Evolutionary conservation across 2,888 invertebrate species (phyloP), one percentile per base, ranked within the genome.

Genomic region (Chaetoderma sp.): DNA sequence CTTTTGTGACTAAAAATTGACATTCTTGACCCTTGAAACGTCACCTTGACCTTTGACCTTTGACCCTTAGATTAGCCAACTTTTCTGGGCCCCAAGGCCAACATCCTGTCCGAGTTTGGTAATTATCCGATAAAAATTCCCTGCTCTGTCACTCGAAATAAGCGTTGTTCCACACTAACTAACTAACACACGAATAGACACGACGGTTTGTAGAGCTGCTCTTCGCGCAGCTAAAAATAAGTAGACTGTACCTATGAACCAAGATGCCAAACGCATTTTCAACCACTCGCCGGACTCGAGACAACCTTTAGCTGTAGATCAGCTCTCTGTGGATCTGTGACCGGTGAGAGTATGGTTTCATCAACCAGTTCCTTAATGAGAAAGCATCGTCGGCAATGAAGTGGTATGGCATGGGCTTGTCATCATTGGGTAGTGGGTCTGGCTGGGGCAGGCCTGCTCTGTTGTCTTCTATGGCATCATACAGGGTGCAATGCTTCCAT

Each of bases 331-430:
- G 25, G 8, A 27, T 4, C 49, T 36, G 39, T 36, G 39, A 36
- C 39, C 39, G 39, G 16, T 36, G 39, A 18, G 50, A 30, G 50
- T 6, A 64, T 27, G 64, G 54, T 30, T 64, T 64, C 64, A 64
- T 64, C 30, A 60, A 32, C 64, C 64, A 64, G 21, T 18, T 60
- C 8, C 36, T 50, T 27, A 60, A 5, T 4, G n/a, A 39, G 39
- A 54, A 60, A n/a, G 64, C 64, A 44, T 64, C 64, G 30, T 10
- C 64, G 5, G n/a, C 60, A 5, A 45, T 32, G 33, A 60, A n/a
- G 18, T 33, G 4, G 28, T 54, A 65, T 16, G 60, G 60, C 30
- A 60, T 13, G 10, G 49, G 39, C 30, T 30, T 18, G 30, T 52
- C 55, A 45, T 65, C 65, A 45, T 42, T 33, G 5, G 60, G 60